Base-by-base conservation (phyloP, 2,888 invertebrate species). In the Drosophila stalkeri region DNA sequence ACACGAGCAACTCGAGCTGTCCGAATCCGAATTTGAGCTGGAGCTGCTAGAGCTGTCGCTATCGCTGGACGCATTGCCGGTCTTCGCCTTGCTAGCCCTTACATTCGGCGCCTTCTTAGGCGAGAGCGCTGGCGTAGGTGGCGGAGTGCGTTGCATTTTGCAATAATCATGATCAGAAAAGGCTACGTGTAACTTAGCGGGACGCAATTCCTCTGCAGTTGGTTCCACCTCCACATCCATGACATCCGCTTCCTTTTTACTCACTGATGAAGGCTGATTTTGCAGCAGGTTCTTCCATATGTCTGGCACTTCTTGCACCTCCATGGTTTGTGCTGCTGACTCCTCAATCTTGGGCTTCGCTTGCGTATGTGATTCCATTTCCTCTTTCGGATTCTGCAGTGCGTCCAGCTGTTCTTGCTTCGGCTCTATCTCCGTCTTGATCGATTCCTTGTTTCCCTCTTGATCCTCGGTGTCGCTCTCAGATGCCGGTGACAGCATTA, bases 81-180 rank as follows among this genome's bases (percentile, higher is more conserved):
- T 64, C 46, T 66, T 76, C 5, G 47, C 2, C 37, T 72, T 72
- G 14, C 64, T 63, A 2, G 47, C 14, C 0, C 61, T 56, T 0
- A 46, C 46, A 1, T 56, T 74, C 16, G 72, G 39, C 8, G 46
- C 20, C 44, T 86, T 82, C 1, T 64, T 68, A 6, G 83, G 74
- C 7, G 81, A 65, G 1, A 70, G 56, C 18, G 23, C 20, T n/a
- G 79, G 64, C 27, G 72, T 47, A 72, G 82, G 79, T 2, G 79
- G 66, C 41, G 82, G 65, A 0, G 83, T 82, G 5, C 81, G 78
- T 61, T 81, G 94, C 92, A 94, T 93, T 77, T 95, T 93, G 86
- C 95, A 96, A 91, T 97, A 97, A 92, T 97, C 97, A 86, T 97
- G 97, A 92, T 97, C 97, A 18, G 95, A 95, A 82, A 94, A 94